These are phyloP conservation scores for Ceratina australensis DNA, from an alignment of 1,140 invertebrate genomes.

Conservation along the genomic window DNA sequence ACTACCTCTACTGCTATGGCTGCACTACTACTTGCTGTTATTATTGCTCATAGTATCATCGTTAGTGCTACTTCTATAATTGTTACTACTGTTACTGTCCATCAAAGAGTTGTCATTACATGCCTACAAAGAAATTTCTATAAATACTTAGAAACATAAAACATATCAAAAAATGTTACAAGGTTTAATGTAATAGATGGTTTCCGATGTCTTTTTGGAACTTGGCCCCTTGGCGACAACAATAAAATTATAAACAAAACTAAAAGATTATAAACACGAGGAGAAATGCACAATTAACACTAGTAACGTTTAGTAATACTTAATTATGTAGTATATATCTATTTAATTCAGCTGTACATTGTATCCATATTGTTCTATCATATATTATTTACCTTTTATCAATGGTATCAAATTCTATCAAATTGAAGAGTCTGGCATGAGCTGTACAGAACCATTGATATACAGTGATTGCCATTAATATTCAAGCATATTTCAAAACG, in stretches of 20 bases:
- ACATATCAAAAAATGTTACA: constrained; percentile 61
- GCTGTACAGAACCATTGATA: constrained; percentile 50
- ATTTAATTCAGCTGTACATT: constrained; percentile 62
- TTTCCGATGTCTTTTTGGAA: constrained; percentile 56
- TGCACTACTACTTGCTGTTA: constrained; percentile 53
- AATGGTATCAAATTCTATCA: constrained; percentile 44
- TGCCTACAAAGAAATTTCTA: constrained; percentile 54
- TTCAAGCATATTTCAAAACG: no score
- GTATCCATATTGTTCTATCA: constrained; percentile 52
- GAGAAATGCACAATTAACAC: constrained; percentile 57
- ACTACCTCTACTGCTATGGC: constrained; percentile 51
- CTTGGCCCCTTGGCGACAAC: constrained; percentile 35
- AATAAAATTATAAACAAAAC: constrained; percentile 51
- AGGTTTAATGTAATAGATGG: constrained; percentile 45
- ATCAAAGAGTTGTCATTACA: constrained; percentile 52
- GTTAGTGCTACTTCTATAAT: constrained; percentile 59
- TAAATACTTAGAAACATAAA: constrained; percentile 61
- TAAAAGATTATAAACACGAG: constrained; percentile 51
- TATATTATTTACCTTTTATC: constrained; percentile 54
- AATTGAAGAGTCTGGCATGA: constrained; percentile 45
- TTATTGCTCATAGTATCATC: constrained; percentile 55
- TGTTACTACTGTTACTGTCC: constrained; percentile 52
- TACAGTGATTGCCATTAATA: not conserved
- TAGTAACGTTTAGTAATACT: constrained; percentile 55
- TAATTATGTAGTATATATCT: constrained; percentile 53